Evolutionary conservation across 2,113 vertebrate genomes (phyloP), one percentile per base, ranked within the genome.

Genomic region (Progne subis): DNA sequence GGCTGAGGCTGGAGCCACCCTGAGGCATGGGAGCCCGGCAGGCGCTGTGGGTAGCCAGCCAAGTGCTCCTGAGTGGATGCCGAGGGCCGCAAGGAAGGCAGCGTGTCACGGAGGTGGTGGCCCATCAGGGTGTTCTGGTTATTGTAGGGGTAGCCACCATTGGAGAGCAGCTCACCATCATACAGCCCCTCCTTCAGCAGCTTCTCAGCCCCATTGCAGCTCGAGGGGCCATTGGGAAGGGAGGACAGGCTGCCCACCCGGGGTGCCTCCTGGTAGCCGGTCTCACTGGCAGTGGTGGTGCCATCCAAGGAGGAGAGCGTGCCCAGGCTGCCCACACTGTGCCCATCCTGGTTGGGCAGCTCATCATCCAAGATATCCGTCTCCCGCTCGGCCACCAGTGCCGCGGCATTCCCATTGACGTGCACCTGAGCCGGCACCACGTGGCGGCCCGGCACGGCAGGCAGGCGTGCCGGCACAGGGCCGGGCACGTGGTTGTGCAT

Each of bases 301-400:
- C 99, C 99, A 5, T 99, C 99, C 55, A 98, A 98, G 34, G 98
- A 98, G 28, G 99, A 99, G 41, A 99, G 98, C 0, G 99, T 99
- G 60, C 99, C 99, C 65, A 99, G 95, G 92, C 99, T 99, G 96
- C 99, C 99, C 77, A 98, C 98, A 1, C 99, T 99, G 97, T 99
- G 98, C 65, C 98, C 99, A 4, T 99, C 99, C 87, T 99, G 99
- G 92, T 98, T 98, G 53, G 99, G 99, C 82, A 99, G 88, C 56
- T 99, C 99, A 29, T 99, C 99, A 3, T 99, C 99, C 82, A 99
- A 97, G 94, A 99, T 99, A 96, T 99, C 99, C 0, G 99, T 99
- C 97, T 99, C 99, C 53, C 99, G 98, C 88, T 99, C 99, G 0
- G 98, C 96, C 46, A 97, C 97, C 78, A 97, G 95, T 0, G 37